phyloP scores from a whole-genome alignment of 2,797 vertebrate species.

The Dermochelys coriacea region DNA sequence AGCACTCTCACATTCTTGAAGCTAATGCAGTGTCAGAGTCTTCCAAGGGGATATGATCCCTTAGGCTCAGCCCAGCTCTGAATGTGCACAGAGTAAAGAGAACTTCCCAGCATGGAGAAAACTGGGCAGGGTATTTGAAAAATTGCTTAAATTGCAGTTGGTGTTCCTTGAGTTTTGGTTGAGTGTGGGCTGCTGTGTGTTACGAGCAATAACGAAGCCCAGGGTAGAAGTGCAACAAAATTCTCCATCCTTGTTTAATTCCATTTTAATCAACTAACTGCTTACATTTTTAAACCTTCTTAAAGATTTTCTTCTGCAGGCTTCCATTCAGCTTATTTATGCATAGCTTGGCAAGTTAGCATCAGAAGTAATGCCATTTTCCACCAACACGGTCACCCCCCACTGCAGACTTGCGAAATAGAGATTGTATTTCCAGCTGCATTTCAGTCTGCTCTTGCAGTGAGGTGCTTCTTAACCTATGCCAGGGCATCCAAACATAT shows the following conservation, averaged over 20 bases:
- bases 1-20: background rate
- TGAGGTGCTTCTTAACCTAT: background rate
- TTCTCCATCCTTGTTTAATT: background rate
- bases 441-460: background rate
- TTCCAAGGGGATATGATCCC: background rate
- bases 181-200: background rate
- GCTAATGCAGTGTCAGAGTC: background rate
- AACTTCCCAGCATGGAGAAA: background rate
- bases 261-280: background rate
- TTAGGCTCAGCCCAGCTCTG: background rate
- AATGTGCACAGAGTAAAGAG: background rate
- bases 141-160: background rate
- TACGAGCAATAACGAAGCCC: background rate
- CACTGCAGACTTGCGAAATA: background rate
- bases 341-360: background rate
- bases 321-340: background rate
- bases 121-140: background rate
- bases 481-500: background rate
- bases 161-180: background rate
- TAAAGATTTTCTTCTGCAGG: background rate
- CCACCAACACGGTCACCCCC: background rate
- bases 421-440: background rate
- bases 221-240: background rate
- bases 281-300: background rate
- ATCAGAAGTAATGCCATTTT: background rate